Conservation (phyloP, 2,113 vertebrate genomes). For the Marcusenius ussheri region DNA sequence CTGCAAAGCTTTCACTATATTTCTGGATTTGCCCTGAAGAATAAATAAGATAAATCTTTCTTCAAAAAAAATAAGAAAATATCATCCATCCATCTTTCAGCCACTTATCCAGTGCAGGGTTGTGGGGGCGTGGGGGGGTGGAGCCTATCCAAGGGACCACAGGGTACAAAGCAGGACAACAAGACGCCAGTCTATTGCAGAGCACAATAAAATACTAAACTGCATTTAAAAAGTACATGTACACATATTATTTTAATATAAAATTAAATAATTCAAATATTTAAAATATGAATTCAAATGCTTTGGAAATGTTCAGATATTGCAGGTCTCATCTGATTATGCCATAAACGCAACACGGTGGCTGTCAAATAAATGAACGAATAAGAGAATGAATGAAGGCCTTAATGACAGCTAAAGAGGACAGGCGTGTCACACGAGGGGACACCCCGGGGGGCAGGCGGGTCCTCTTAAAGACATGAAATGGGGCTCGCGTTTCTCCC, state of each 20-base stretch:
- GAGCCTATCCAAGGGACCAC: background rate
- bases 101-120: background rate
- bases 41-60: background rate
- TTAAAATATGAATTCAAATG: background rate
- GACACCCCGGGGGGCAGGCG: background rate
- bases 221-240: background rate
- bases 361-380: background rate
- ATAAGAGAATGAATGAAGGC: background rate
- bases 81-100: background rate
- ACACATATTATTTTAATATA: background rate
- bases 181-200: background rate
- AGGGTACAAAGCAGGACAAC: background rate
- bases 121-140: background rate
- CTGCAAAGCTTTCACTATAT: background rate
- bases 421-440: constrained; percentile 3
- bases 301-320: background rate
- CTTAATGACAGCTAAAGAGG: background rate
- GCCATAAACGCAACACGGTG: background rate
- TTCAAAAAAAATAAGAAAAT: background rate
- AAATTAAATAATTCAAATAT: background rate
- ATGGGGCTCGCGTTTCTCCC: constrained; percentile 23
- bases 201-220: background rate
- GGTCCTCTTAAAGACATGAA: constrained; percentile 9
- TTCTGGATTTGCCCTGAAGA: background rate
- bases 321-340: background rate